Evolutionary conservation across 2,113 vertebrate species (phyloP), one percentile per base, ranked within the genome.

Genomic region (Nannobrachium achirus): DNA sequence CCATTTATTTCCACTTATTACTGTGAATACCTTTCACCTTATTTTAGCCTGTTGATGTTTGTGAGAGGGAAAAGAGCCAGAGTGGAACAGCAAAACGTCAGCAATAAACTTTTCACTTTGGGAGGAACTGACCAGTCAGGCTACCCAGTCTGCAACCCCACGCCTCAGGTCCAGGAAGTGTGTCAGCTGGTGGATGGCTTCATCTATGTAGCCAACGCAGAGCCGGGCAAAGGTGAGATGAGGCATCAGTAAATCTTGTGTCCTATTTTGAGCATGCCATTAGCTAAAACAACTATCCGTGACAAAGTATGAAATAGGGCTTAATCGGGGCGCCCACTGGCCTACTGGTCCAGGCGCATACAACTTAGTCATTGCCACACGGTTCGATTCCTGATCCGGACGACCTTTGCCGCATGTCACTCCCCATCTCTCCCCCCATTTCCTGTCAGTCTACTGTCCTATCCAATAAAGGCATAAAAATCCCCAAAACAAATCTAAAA

Each of bases 121-220:
- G 92, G 93, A 50, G 90, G 48, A 11, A 77, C 79, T 1, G 89
- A 89, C 58, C 91, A 91, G 0, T 91, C 88, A 2, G 89, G 90
- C 4, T 8, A 1, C 7, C 74, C 69, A 1, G 69, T 87, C 0
- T 95, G 93, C 80, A 91, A 65, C 60, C 92, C 95, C 5, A 93
- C 95, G 51, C 93, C 93, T 55, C 93, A 95, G 75, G 93, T 98
- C 55, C 95, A 95, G 86, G 93, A 95, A 53, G 95, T 95, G 83
- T 98, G 95, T 60, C 90, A 93, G 78, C 91, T 92, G 15, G 95
- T 95, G 46, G 92, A 97, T 65, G 97, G 96, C 14, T 98, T 98
- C 88, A 97, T 99, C 89, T 98, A 97, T 42, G 95, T 97, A 50
- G 94, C 94, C 58, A 97, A 98, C 75, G 96, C 94, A 14, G 96